Evolutionary conservation across 2,888 invertebrate genomes (phyloP).

Genomic region (Liposcelis brunnea): DNA sequence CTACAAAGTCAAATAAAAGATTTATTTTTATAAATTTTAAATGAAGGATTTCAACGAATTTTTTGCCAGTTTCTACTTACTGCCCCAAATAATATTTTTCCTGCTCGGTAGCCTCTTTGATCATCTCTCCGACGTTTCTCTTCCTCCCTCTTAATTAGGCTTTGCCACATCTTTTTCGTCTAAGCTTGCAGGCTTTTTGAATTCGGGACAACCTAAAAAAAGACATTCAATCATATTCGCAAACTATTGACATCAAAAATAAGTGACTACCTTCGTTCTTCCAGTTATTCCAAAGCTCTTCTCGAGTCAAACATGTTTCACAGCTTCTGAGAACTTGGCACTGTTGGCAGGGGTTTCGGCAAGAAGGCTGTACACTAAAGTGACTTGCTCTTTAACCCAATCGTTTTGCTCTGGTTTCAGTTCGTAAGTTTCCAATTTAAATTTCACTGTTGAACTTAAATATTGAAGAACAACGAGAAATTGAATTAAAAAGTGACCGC

Average conservation of each 20-base stretch:
- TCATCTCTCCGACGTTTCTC: constrained; percentile 54
- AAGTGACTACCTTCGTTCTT: constrained; percentile 98
- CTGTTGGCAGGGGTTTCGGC: constrained; percentile 89
- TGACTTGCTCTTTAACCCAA: constrained; percentile 67
- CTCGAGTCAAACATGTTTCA: constrained; percentile 70
- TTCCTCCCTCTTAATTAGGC: constrained; percentile 28
- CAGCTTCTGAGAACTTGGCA: constrained; percentile 61
- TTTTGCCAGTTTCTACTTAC: too few relatives aligned
- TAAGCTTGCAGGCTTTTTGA: constrained; percentile 40
- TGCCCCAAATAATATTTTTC: constrained; percentile 64
- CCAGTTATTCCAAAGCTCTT: constrained; percentile 96
- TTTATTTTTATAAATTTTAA: too few relatives aligned
- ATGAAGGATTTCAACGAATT: too few relatives aligned
- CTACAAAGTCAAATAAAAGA: too few relatives aligned
- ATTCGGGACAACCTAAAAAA: constrained; percentile 49
- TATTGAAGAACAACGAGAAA: constrained; percentile 93
- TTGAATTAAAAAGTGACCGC: constrained; percentile 83
- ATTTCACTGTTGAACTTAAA: constrained; percentile 77
- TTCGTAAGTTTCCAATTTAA: constrained; percentile 72
- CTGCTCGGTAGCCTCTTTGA: constrained; percentile 51
- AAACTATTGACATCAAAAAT: too few relatives aligned
- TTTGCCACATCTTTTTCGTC: constrained; percentile 28
- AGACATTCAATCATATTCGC: too few relatives aligned
- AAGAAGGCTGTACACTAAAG: constrained; percentile 59
- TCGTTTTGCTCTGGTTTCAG: constrained; percentile 69